Evolutionary conservation across 1,140 invertebrate species (phyloP), one percentile per base, ranked within the genome.

Genomic region (Caenorhabditis tropicalis): DNA sequence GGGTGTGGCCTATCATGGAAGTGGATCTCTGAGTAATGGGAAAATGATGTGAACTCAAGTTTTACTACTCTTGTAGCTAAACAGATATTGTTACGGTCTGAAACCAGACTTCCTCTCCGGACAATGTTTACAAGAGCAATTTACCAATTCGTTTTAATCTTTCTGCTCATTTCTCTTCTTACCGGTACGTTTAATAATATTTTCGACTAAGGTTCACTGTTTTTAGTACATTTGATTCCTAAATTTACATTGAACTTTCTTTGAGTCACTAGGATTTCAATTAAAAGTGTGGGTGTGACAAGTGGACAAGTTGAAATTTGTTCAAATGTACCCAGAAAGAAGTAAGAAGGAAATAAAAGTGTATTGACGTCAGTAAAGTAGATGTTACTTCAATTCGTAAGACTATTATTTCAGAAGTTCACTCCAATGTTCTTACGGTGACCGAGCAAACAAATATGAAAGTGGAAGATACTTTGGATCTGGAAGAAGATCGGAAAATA

Each of bases 401-500:
- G n/a, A n/a, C n/a, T n/a, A n/a, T n/a, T 19, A 19, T 74, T 74
- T 24, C 65, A 74, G 65, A 12, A n/a, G 65, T 46, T 12, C 43
- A 29, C 65, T 43, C 1, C 15, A 74, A 74, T 4, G 43, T 74
- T 24, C 10, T 74, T 15, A 36, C 65, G 24, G 43, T 74, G 36
- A 43, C 43, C 21, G 65, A 74, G 9, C 65, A 16, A 74, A 6
- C 65, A 10, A 36, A 36, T 0, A 33, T 74, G 1, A 36, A 74
- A 6, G 36, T 36, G 12, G 65, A 74, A 31, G 36, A 74, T 2
- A 74, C 65, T 9, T 43, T 74, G 10, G 81, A 70, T 9, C 15
- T 70, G 39, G 82, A 82, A 24, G 82, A 82, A 21, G 58, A 65
- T n/a, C 33, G 29, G 1, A 82, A 82, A 60, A 36, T 82, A 10